Percentiles rank a stretch among this genome's conserved stretches.
phyloP scores from a whole-genome alignment of 2,113 vertebrate genomes.

The Semnornis frantzii region DNA sequence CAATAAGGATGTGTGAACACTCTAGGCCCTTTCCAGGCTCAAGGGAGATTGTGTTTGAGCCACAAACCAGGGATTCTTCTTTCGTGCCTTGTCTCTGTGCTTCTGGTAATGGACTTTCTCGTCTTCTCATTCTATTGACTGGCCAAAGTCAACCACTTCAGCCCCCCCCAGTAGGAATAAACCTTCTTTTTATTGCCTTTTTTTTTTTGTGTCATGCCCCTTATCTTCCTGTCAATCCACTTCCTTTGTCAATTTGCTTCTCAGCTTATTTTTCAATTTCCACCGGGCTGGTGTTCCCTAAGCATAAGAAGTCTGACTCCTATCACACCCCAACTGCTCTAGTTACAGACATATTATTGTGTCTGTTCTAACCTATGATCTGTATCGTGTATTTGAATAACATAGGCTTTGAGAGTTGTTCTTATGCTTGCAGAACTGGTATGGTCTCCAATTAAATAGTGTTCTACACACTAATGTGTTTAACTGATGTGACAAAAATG shows the following conservation, averaged over 20 bases:
- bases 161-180: fast-evolving
- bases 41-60: neutral
- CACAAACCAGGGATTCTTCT: neutral
- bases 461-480: neutral
- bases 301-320: neutral
- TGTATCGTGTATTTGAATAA: neutral
- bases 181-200: neutral
- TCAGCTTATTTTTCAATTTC: neutral
- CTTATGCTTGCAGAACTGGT: neutral
- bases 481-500: neutral
- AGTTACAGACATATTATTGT: fast-evolving
- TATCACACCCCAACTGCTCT: neutral
- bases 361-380: neutral
- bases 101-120: neutral
- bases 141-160: neutral
- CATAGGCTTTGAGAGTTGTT: neutral
- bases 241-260: neutral
- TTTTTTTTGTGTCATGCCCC: neutral
- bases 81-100: neutral
- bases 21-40: neutral
- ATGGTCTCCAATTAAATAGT: neutral
- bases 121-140: neutral
- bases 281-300: neutral
- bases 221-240: neutral
- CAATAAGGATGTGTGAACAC: no score